Base-by-base conservation (phyloP, 2,113 vertebrate species). In the Mungos mungo region DNA sequence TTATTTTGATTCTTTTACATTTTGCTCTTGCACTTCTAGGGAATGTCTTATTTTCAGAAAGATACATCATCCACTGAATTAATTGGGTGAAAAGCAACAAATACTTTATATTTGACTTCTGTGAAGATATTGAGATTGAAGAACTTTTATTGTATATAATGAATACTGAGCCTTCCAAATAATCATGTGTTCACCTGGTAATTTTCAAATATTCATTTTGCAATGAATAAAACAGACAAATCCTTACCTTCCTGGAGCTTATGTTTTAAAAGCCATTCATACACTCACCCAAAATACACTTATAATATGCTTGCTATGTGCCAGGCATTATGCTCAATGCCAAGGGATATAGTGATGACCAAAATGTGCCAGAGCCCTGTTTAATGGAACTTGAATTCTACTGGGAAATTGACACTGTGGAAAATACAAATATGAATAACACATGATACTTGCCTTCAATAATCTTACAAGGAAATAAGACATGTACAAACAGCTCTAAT, bases 11-110 rank as follows among this genome's bases (percentile, higher is more conserved):
- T 93, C 27, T 90, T 90, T 74, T 63, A 83, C 63, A 91, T 80
- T 88, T 72, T 74, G n/a, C 33, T 82, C n/a, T 33, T 94, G 16
- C 12, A 41, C 23, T 92, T 81, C 41, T 85, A 47, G n/a, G 38
- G 7, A 25, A 57, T 93, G n/a, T 79, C 31, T 93, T 93, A 52
- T 95, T 90, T 93, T 93, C 60, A 95, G 74, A 91, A 96, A 63
- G 23, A 35, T 87, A 21, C 41, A 54, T 82, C 35, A 71, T 71
- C 60, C 47, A 72, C 41, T 79, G 29, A 88, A 54, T 82, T 95
- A 35, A 21, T 31, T 93, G 72, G 12, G 33, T 50, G 2, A 92
- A 94, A 80, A 31, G 47, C 27, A 84, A 83, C 21, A 93, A 93
- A 45, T 79, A 52, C 33, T 19, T 80, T 63, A 57, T 66, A 85